Conservation (phyloP, 30 jellyfish, hydroid and myxozoan species). For the Chironex yamaguchii region DNA sequence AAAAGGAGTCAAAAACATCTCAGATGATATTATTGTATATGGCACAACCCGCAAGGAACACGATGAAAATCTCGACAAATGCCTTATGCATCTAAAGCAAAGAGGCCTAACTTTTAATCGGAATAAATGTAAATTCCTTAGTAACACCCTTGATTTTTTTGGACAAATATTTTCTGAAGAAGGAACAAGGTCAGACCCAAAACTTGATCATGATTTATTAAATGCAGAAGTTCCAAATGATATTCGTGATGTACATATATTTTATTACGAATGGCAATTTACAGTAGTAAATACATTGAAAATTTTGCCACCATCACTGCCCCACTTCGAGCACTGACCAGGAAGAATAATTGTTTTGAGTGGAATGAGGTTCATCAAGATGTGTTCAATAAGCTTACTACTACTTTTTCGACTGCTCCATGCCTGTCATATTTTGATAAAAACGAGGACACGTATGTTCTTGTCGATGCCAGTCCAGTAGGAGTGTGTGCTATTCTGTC, state of each 20-base stretch:
- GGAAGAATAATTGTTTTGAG: background rate
- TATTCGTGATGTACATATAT: no score
- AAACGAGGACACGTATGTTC: slow-evolving; percentile 2
- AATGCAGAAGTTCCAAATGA: no score
- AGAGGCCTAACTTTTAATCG: no score
- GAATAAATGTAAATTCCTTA: no score
- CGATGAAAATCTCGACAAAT: no score
- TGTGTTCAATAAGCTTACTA: slow-evolving; percentile 1
- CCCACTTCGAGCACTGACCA: slow-evolving; percentile 54
- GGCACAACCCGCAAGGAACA: no score
- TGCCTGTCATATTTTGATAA: slow-evolving; percentile 33
- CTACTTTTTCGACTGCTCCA: slow-evolving; percentile 28
- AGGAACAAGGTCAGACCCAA: no score
- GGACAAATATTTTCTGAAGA: no score
- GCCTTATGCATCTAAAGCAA: no score
- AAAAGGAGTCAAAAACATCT: slow-evolving; percentile 1
- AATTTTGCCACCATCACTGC: slow-evolving; percentile 36
- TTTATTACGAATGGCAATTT: slow-evolving; percentile 58
- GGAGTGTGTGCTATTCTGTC: slow-evolving; percentile 45
- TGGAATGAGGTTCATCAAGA: slow-evolving; percentile 13
- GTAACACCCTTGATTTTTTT: no score
- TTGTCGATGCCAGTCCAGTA: slow-evolving; percentile 41
- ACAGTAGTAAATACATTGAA: slow-evolving; percentile 15
- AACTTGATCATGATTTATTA: no score
- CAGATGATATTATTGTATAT: slow-evolving; percentile 3